Evolutionary conservation across 2,797 vertebrate species (phyloP).

Genomic region (Pseudochirops corinnae): DNA sequence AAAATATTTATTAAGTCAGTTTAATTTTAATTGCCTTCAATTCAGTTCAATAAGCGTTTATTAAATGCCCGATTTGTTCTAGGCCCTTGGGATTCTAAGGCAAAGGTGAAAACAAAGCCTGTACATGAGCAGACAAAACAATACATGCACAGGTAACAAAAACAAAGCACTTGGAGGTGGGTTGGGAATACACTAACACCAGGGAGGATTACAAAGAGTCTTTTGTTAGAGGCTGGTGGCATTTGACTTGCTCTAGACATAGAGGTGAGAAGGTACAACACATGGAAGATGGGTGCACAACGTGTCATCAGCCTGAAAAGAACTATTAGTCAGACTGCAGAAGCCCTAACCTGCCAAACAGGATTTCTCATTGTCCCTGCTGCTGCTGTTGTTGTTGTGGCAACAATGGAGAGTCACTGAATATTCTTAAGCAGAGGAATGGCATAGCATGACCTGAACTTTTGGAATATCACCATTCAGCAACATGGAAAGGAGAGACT

Average conservation of each 20-base stretch:
- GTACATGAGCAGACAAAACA: not conserved
- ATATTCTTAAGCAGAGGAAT: not conserved
- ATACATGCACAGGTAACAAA: not conserved
- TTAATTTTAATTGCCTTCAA: not conserved
- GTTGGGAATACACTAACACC: not conserved
- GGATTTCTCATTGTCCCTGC: no score
- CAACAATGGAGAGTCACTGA: not conserved
- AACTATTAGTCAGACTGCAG: not conserved
- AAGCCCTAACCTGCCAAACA: not conserved
- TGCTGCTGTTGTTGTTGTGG: rapidly evolving
- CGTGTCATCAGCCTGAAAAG: not conserved
- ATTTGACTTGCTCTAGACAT: not conserved
- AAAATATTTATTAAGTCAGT: not conserved
- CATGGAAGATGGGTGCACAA: not conserved
- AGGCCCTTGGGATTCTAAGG: not conserved
- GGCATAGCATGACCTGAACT: not conserved
- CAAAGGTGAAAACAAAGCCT: not conserved
- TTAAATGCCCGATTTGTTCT: not conserved
- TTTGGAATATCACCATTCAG: not conserved
- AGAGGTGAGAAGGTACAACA: not conserved
- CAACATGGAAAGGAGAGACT: not conserved
- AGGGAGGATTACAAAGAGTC: not conserved
- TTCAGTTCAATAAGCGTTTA: not conserved
- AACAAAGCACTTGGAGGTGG: not conserved
- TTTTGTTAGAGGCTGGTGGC: not conserved